Base-by-base conservation (phyloP, 2,888 invertebrate genomes). In the Malthinus seriepunctatus region DNA sequence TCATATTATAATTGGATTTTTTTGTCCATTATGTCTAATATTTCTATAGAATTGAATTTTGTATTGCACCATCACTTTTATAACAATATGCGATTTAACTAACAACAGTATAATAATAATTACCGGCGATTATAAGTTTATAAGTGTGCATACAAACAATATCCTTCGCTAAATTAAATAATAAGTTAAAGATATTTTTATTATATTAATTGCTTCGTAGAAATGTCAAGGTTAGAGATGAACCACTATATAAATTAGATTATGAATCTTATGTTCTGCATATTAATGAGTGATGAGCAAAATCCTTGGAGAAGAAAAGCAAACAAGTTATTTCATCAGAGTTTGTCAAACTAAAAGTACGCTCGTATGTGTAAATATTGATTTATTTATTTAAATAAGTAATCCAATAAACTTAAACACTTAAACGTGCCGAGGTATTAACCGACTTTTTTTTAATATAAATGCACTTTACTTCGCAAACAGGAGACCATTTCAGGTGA, bases 171-270 rank as follows among this genome's bases (percentile, higher is more conserved):
- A 63, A 63, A 57, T 48, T 15, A 34, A 57, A 57, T 57, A 51
- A 51, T 57, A 52, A 57, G 35, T 66, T 64, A 64, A 63, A 56
- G 61, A 64, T 60, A 63, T 67, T 67, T 64, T 71, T 70, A 60
- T 61, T 65, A 69, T 71, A 73, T 73, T 72, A 73, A 73, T 73
- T 71, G 70, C 69, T 63, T 61, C 63, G 62, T 65, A 64, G 62
- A 73, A 73, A 74, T 74, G 73, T 71, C 73, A 74, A 74, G 73
- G 73, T 67, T 67, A 52, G 45, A 39, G 60, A 55, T 60, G 67
- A 63, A 69, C 71, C 69, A 71, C 73, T 71, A 71, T 69, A 73
- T 73, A 73, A 72, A 70, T 69, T 72, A 72, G 69, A 70, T 69
- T 69, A 72, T 67, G 68, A 68, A 68, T 71, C 69, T 67, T 66